These are phyloP conservation scores for Stegophylla sp. DNA, from an alignment of 2,888 invertebrate species.

Conservation along the genomic window DNA sequence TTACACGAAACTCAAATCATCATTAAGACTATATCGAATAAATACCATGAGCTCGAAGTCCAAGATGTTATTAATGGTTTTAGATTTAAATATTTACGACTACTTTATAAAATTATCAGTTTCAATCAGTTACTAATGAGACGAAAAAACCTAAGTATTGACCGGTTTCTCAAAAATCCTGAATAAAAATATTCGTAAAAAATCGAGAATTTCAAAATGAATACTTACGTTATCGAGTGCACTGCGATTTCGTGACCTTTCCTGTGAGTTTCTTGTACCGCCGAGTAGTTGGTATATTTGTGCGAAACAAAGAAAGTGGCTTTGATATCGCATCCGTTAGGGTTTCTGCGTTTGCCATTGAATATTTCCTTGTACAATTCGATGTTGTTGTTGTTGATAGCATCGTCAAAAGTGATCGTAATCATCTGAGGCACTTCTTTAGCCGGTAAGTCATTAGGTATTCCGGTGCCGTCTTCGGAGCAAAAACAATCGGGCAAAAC, in stretches of 20 bases:
- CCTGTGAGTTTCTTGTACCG: slow-evolving; percentile 87
- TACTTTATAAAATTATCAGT: no score
- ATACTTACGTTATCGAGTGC: slow-evolving; percentile 88
- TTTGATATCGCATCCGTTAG: slow-evolving; percentile 92
- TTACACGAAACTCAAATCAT: no score
- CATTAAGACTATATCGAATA: no score
- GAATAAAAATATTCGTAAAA: no score
- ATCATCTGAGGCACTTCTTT: slow-evolving; percentile 93
- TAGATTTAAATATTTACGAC: no score
- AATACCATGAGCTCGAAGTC: no score
- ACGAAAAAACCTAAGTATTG: no score
- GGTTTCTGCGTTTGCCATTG: slow-evolving; percentile 86
- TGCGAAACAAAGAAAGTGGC: slow-evolving; percentile 91
- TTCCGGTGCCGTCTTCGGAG: slow-evolving; percentile 86
- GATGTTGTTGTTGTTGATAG: slow-evolving; percentile 94
- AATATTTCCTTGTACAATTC: slow-evolving; percentile 92
- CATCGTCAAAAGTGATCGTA: slow-evolving; percentile 92
- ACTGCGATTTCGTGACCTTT: slow-evolving; percentile 93
- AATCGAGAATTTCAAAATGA: no score
- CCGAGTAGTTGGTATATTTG: slow-evolving; percentile 92
- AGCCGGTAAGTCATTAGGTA: slow-evolving; percentile 82
- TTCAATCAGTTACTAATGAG: no score
- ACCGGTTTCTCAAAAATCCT: no score
- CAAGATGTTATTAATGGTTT: no score
- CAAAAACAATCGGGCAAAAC: slow-evolving; percentile 92